Base-by-base conservation (phyloP, 2,113 vertebrate species). In the Mesocricetus auratus region DNA sequence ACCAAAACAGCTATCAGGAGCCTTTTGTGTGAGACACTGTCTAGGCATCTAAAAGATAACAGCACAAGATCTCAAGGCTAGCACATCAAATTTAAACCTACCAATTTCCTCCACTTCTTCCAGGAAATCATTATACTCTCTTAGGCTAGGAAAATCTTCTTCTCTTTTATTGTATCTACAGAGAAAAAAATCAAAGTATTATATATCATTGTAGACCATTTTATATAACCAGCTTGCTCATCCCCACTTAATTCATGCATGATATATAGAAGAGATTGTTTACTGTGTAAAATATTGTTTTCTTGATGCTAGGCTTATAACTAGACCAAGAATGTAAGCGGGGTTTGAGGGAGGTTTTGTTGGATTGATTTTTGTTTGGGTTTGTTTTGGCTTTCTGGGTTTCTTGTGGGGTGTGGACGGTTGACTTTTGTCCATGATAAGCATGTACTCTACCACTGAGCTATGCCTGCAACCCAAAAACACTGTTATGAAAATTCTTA, bases 41-140 rank as follows among this genome's bases (percentile, higher is more conserved):
- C 33, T 5, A 98, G 71, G 56, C 92, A 98, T 91, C 22, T 77
- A 94, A 94, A 97, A 97, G 36, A 97, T 93, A 98, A 98, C 98
- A 98, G 85, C 68, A 69, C 58, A 78, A 8, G n/a, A 77, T 93
- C 86, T 97, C 93, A 95, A 62, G 94, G 75, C 77, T 68, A 95
- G 68, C 45, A 94, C 58, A 97, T 66, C 47, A 94, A 97, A 97
- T 97, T 95, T 94, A 92, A 93, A 98, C 99, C 96, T 99, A 99
- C 99, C 99, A 95, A 99, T 99, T 97, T 99, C 99, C 98, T 99
- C 99, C 95, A 99, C 98, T 98, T 99, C 98, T 98, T 99, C 99
- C 97, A 99, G 98, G 97, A 99, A 99, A 98, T 99, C 99, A 96
- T 99, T 99, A 97, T 99, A 99, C 95, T 99, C 99, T 96, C 97